Evolutionary conservation across 1,140 invertebrate species (phyloP).

Genomic region (Bombus vancouverensis): DNA sequence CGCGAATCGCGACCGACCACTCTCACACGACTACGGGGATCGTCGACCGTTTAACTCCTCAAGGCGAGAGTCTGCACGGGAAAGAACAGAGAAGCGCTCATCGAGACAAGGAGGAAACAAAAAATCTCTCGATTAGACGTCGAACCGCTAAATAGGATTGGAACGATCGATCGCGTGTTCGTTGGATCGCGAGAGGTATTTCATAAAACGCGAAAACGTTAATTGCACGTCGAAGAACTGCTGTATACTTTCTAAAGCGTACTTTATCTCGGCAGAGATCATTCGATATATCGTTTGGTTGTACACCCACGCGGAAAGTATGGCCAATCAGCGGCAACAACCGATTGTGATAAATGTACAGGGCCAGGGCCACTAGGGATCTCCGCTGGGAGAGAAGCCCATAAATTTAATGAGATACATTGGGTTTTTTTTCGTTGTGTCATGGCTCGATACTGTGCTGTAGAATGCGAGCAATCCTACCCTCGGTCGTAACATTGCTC

Average conservation of each 20-base stretch:
- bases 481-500: background rate
- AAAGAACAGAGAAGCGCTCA: background rate
- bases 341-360: constrained; percentile 59
- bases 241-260: constrained; percentile 50
- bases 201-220: constrained; percentile 48
- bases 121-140: background rate
- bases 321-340: constrained; percentile 42
- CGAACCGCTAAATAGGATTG: background rate
- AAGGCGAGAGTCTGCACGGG: background rate
- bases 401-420: constrained; percentile 59
- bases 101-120: background rate
- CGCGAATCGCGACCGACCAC: too few relatives aligned
- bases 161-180: background rate
- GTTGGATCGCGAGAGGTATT: background rate
- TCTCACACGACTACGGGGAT: background rate
- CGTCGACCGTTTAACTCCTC: background rate
- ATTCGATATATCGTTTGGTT: constrained; percentile 37
- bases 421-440: constrained; percentile 13
- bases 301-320: constrained; percentile 41
- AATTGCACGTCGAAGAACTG: constrained; percentile 22
- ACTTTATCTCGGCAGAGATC: constrained; percentile 56
- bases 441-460: constrained; percentile 3
- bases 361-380: constrained; percentile 36
- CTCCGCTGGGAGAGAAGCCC: background rate
- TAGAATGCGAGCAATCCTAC: constrained; percentile 45